Evolutionary conservation across 2,888 invertebrate species (phyloP), one percentile per base, ranked within the genome.

Genomic region (Tinea pellionella): DNA sequence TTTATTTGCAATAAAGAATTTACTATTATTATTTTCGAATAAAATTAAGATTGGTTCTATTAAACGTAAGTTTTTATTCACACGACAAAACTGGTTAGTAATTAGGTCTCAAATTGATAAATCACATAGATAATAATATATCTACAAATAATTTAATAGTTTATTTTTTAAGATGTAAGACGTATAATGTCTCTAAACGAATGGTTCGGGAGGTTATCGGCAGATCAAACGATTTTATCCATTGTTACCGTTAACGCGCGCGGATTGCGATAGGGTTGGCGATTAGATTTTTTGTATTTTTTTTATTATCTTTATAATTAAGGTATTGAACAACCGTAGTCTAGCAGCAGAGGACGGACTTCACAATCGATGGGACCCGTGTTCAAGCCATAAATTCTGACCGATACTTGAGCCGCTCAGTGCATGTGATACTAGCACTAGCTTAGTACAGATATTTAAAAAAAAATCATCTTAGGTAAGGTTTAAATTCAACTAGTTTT

Each of bases 161-260:
- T 47, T 13, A 16, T 47, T 47, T 47, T 47, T 16, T 16, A 47
- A 9, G 16, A 16, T 6, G 2, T 47, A 15, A 13, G 16, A 9
- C 47, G 47, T 47, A n/a, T 47, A 9, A 47, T 47, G 53, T 53
- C 53, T 53, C 18, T 24, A 53, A 16, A 13, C 24, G 53, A 53
- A 47, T 18, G 24, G 53, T 53, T 24, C 53, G 18, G 53, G 24
- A 57, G 57, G 57, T 57, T 57, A 57, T 57, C 57, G 30, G 30
- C 11, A 32, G 32, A 57, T 57, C 57, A 57, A 57, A 57, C 57
- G 57, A 57, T 57, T 57, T 57, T 57, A 57, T 57, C 57, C 32
- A 24, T 57, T 57, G 57, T 32, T 57, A 57, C 57, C 57, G 57
- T 57, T 57, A 57, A 30, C 57, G 30, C 57, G 16, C 32, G 32